Evolutionary conservation across 2,888 invertebrate genomes (phyloP).

Genomic region (Cinara cedri): DNA sequence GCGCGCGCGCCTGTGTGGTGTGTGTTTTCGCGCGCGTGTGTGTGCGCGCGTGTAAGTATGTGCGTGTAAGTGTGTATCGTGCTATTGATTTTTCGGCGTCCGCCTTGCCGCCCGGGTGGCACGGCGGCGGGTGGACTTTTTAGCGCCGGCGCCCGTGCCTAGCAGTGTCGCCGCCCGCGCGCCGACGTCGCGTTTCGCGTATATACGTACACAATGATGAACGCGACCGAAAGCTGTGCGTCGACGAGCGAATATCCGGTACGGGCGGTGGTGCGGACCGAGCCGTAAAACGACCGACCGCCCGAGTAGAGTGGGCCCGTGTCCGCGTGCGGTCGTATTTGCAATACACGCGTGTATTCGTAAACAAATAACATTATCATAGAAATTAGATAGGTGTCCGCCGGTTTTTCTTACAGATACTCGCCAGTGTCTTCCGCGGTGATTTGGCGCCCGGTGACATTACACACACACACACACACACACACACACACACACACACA

Average conservation of each 20-base stretch:
- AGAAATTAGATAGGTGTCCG: too few species aligned
- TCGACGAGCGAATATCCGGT: conserved; percentile 36
- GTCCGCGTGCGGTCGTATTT: neutral
- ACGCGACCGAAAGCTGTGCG: conserved; percentile 48
- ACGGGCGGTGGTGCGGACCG: conserved; percentile 48
- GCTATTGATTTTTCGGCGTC: conserved; percentile 57
- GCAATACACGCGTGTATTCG: neutral
- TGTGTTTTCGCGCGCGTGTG: neutral
- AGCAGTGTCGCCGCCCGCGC: conserved; percentile 57
- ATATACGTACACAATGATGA: conserved; percentile 18
- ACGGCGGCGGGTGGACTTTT: conserved; percentile 57
- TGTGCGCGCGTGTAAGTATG: neutral
- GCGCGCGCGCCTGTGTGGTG: neutral
- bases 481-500: neutral
- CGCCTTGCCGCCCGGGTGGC: conserved; percentile 58
- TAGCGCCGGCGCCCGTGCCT: conserved; percentile 58
- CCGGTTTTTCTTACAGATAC: too few species aligned
- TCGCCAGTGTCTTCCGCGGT: too few species aligned
- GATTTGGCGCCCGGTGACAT: neutral
- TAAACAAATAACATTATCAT: too few species aligned
- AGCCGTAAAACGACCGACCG: conserved; percentile 3
- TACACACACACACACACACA: neutral
- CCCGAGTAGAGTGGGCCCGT: neutral
- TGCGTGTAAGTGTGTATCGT: neutral
- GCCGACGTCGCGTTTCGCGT: conserved; percentile 12